Evolutionary conservation across 2,797 vertebrate genomes (phyloP).

Genomic region (Pelodytes ibericus): DNA sequence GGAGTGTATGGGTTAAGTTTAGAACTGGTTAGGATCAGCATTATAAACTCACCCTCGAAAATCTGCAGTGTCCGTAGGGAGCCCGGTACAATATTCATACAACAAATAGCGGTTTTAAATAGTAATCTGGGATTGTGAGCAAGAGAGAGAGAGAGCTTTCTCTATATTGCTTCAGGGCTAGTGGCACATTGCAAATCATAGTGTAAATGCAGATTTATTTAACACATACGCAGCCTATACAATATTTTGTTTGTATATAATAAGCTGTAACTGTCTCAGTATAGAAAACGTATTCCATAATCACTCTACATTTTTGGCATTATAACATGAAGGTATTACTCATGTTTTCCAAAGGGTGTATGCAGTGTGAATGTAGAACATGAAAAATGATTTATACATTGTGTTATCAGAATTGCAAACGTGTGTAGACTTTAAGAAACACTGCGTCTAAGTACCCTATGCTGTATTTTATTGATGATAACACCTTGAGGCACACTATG

Average conservation of each 20-base stretch:
- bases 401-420: too few species aligned
- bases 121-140: not conserved
- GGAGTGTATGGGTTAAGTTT: conserved; percentile 7
- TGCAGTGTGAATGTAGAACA: too few species aligned
- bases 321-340: too few species aligned
- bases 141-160: not conserved
- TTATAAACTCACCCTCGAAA: not conserved
- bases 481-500: too few species aligned
- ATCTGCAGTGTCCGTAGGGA: conserved; percentile 42
- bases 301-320: too few species aligned
- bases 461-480: too few species aligned
- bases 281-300: too few species aligned
- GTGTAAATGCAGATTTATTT: conserved; percentile 11
- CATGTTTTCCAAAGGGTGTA: too few species aligned
- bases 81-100: conserved; percentile 3
- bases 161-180: conserved; percentile 1
- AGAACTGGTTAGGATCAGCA: not conserved
- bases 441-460: too few species aligned
- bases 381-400: too few species aligned
- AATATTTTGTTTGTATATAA: conserved; percentile 11
- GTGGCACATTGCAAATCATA: not conserved
- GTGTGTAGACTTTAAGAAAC: too few species aligned
- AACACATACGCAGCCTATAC: not conserved
- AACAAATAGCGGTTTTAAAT: not conserved
- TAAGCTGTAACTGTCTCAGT: too few species aligned